Conservation (phyloP, 2,888 invertebrate species). For the Cheilosia variabilis region DNA sequence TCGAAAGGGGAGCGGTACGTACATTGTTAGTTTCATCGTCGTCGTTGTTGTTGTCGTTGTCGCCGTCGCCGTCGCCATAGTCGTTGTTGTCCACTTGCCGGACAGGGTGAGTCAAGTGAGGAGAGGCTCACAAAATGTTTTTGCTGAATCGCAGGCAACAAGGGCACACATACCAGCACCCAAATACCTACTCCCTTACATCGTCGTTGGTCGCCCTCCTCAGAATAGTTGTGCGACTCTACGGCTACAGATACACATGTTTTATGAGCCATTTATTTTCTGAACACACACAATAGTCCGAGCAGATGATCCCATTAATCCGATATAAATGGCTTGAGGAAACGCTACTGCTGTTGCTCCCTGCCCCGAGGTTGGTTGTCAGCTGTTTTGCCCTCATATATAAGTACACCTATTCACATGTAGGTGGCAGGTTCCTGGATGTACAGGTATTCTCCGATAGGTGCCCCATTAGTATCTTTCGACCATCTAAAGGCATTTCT, state of each 20-base stretch:
- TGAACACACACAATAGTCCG: conserved; percentile 77
- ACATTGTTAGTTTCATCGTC: conserved; percentile 47
- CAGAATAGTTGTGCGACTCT: conserved; percentile 30
- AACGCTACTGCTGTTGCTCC: conserved; percentile 26
- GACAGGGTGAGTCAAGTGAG: not conserved
- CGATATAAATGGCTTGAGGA: conserved; percentile 65
- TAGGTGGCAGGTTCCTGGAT: conserved; percentile 24
- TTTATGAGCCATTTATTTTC: conserved; percentile 81
- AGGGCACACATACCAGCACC: conserved; percentile 23
- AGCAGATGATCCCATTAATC: conserved; percentile 70
- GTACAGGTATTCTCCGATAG: conserved; percentile 36
- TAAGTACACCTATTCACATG: not conserved
- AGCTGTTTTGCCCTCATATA: conserved; percentile 45
- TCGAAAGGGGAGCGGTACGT: not conserved
- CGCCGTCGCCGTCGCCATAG: conserved; percentile 12
- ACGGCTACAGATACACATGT: conserved; percentile 69
- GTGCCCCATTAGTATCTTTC: conserved; percentile 62
- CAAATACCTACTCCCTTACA: too few species aligned
- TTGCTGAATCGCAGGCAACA: conserved; percentile 32
- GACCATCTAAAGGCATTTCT: conserved; percentile 49
- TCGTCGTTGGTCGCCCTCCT: not conserved
- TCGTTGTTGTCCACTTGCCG: conserved; percentile 9
- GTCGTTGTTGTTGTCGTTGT: conserved; percentile 31
- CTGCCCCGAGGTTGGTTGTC: conserved; percentile 53
- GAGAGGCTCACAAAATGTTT: conserved; percentile 32